Conservation (phyloP, 2,888 invertebrate genomes). For the Zaprionus lineosus region DNA sequence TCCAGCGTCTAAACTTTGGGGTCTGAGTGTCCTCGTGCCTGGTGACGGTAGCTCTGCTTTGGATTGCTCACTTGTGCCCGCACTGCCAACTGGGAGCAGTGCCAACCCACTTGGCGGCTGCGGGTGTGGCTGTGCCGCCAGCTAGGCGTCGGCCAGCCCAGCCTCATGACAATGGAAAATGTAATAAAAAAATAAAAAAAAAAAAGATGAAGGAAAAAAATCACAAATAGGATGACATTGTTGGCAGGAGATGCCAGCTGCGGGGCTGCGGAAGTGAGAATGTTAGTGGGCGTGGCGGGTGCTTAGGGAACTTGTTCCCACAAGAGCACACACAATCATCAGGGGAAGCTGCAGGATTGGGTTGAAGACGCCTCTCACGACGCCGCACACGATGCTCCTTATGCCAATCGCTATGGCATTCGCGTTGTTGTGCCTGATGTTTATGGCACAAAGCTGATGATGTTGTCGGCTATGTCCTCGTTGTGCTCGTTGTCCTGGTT, state of each 20-base stretch:
- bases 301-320: neutral
- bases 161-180: conserved; percentile 59
- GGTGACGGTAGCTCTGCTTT: conserved; percentile 14
- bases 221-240: neutral
- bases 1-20: too few species aligned
- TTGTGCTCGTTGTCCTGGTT: conserved; percentile 8
- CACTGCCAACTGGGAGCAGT: conserved; percentile 22
- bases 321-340: neutral
- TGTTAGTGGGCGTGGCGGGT: neutral
- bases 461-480: conserved; percentile 27
- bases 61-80: conserved; percentile 67
- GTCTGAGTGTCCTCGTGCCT: too few species aligned
- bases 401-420: conserved; percentile 37
- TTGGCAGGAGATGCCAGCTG: conserved; percentile 11
- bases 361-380: conserved; percentile 2
- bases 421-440: conserved; percentile 37
- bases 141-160: conserved; percentile 36
- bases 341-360: conserved; percentile 17
- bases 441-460: conserved; percentile 46
- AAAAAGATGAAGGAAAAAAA: neutral
- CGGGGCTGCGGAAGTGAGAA: conserved; percentile 12
- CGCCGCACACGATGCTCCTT: conserved; percentile 17
- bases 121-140: conserved; percentile 33
- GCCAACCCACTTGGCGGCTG: too few species aligned
- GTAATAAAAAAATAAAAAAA: conserved; percentile 47